Conservation (phyloP, 2,888 invertebrate genomes). For the Trimorus sp. region DNA sequence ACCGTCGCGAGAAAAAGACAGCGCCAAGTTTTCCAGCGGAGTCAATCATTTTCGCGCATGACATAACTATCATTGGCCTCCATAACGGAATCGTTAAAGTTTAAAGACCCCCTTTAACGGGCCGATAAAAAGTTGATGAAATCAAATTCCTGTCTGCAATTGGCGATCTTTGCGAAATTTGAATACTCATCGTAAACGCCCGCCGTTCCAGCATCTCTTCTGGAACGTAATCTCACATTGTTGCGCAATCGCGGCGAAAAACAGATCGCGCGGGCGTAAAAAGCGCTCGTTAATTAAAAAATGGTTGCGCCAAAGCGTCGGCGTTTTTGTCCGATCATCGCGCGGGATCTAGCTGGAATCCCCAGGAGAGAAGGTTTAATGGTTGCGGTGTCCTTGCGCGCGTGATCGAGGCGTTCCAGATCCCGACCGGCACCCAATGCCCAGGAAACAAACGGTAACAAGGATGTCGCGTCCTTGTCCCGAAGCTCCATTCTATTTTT, state of each 20-base stretch:
- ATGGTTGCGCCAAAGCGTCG: constrained; percentile 27
- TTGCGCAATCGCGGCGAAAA: constrained; percentile 46
- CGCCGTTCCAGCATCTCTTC: constrained; percentile 33
- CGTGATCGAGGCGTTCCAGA: constrained; percentile 72
- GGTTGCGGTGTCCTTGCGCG: constrained; percentile 75
- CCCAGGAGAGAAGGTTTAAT: constrained; percentile 67
- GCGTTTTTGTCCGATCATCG: constrained; percentile 46
- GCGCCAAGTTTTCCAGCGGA: too few relatives aligned
- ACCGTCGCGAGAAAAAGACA: too few relatives aligned
- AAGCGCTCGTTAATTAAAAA: constrained; percentile 53
- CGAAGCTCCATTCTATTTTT: constrained; percentile 59
- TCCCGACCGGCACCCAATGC: constrained; percentile 66
- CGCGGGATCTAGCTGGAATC: constrained; percentile 45
- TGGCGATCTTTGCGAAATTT: constrained; percentile 43
- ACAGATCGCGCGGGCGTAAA: constrained; percentile 33
- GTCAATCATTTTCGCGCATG: too few relatives aligned
- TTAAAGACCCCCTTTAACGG: constrained; percentile 15
- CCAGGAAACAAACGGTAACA: constrained; percentile 75
- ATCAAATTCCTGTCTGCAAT: constrained; percentile 31
- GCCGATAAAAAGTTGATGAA: constrained; percentile 39
- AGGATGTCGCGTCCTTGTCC: constrained; percentile 75
- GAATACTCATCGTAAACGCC: constrained; percentile 29
- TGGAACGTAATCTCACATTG: constrained; percentile 11
- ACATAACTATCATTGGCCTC: constrained; percentile 7
- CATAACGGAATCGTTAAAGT: constrained; percentile 21